Evolutionary conservation across 2,113 vertebrate genomes (phyloP).

Genomic region (human (Homo sapiens)): GRCh38 chr5:33680001-33680500

Average conservation of each 20-base stretch:
- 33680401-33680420: background rate
- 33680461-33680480: background rate
- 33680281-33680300: background rate
- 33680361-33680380: too few species aligned
- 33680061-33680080: background rate
- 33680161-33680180: background rate
- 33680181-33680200: background rate
- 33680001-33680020: background rate
- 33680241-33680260: background rate
- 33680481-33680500: background rate
- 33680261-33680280: background rate
- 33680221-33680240: background rate
- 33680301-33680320: background rate
- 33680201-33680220: background rate
- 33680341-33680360: background rate
- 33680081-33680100: background rate
- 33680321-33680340: background rate
- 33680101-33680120: background rate
- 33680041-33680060: constrained; percentile 1
- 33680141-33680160: background rate
- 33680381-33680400: background rate
- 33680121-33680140: background rate
- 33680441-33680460: background rate
- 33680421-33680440: background rate
- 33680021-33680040: background rate